Evolutionary conservation across 2,888 invertebrate species (phyloP).

Genomic region (Eustalomyia histrio): DNA sequence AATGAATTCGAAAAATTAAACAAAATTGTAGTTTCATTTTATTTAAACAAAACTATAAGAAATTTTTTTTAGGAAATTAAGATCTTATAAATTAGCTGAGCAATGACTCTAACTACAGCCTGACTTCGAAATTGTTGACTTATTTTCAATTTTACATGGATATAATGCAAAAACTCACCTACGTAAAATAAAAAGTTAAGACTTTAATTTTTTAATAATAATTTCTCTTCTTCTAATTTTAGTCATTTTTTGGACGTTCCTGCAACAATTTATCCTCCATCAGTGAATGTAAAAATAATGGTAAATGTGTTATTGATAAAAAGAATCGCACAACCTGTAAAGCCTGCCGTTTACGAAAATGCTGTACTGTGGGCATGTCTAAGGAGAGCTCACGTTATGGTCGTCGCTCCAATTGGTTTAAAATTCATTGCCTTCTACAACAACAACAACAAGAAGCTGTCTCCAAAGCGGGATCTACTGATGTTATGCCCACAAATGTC

Average conservation of each 20-base stretch:
- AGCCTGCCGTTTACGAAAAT: conserved; percentile 93
- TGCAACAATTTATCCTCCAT: conserved; percentile 95
- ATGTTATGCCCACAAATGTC: conserved; percentile 70
- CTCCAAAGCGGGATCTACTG: conserved; percentile 72
- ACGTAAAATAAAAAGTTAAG: too few species aligned
- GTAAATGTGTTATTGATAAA: conserved; percentile 95
- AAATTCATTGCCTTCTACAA: conserved; percentile 94
- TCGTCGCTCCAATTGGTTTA: conserved; percentile 96
- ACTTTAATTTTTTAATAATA: too few species aligned
- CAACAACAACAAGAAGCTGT: conserved; percentile 86
- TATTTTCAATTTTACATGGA: too few species aligned
- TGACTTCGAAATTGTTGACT: too few species aligned
- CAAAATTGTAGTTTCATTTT: too few species aligned
- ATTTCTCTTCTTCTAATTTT: conserved; percentile 80
- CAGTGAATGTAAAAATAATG: conserved; percentile 95
- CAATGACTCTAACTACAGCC: too few species aligned
- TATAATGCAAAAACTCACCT: too few species aligned
- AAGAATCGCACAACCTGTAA: conserved; percentile 97
- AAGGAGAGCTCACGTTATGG: conserved; percentile 96
- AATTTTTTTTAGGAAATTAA: too few species aligned
- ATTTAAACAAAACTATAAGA: too few species aligned
- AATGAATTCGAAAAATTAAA: too few species aligned
- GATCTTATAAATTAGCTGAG: too few species aligned
- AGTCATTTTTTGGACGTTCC: conserved; percentile 96
- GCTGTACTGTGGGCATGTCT: conserved; percentile 94